Base-by-base conservation (phyloP, 2,797 vertebrate species). In the Enteromius mattozi region DNA sequence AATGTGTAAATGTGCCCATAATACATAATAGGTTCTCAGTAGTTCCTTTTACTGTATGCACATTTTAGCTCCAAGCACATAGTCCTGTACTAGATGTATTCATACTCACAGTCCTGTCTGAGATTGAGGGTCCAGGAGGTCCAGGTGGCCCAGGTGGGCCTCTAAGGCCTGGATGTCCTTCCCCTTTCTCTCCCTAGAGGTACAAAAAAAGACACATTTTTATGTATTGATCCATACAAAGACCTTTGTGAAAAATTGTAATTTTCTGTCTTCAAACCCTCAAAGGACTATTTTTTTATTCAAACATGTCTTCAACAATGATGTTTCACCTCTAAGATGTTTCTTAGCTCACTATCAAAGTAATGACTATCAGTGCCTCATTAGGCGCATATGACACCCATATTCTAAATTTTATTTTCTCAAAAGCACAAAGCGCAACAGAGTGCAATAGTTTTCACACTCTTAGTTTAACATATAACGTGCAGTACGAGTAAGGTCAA, bases 61-160 rank as follows among this genome's bases (percentile, higher is more conserved):
- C 12, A 59, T 37, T 56, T 59, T 24, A 24, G 21, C 13, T 59
- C 3, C 21, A 77, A 37, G 33, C 12, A 40, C 51, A 59, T 51
- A 76, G 33, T n/a, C 33, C 33, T 56, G 13, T 1, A 76, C 21
- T 40, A 77, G 21, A 24, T 59, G 49, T 24, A 40, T 27, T 72
- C 13, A 76, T 45, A 94, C 95, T 92, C 78, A 96, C 95, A 87
- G 93, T 90, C 7, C 35, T 91, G 83, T 94, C 92, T 8, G 86
- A 89, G 40, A 81, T 82, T 0, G 91, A 88, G 0, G 92, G 92
- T 87, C 96, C 98, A 0, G 98, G 96, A 0, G 95, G 96, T 13
- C 97, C 97, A 0, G 96, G 97, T 5, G 87, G 96, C 42, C 97
- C 98, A 2, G 97, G 97, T 3, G 93, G 95, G 24, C 98, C 98